Percentiles rank a stretch among this genome's conserved stretches.
Conservation (phyloP, 1,140 invertebrate species). For the Aphis gossypii region DNA sequence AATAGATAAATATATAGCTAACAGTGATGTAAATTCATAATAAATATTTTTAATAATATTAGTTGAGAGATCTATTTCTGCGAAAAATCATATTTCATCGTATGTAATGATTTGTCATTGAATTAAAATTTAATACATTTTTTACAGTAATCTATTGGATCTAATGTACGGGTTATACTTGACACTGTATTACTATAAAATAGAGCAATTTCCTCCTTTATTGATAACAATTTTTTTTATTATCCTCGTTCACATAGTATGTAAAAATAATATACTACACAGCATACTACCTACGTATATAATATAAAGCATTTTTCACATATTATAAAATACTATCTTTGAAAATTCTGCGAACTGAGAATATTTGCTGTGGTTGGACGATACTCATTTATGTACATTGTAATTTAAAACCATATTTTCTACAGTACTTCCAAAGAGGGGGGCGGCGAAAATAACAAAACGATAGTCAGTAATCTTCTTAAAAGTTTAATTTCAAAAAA, state of each 20-base stretch:
- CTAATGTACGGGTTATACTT: not conserved
- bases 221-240: not conserved
- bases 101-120: no score
- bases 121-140: no score
- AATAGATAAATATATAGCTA: not conserved
- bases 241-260: not conserved
- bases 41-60: no score
- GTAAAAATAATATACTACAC: not conserved
- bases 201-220: not conserved
- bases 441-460: constrained; percentile 34
- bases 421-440: not conserved
- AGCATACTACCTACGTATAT: not conserved
- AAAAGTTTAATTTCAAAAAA: constrained; percentile 55
- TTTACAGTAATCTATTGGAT: not conserved
- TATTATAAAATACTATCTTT: not conserved
- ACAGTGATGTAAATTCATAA: not conserved
- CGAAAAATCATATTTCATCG: no score
- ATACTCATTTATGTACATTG: not conserved
- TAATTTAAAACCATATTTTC: constrained; percentile 39
- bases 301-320: not conserved
- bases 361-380: not conserved
- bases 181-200: not conserved
- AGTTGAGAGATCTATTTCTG: no score
- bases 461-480: constrained; percentile 48
- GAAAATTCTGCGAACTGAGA: not conserved